Percentiles rank a stretch among this genome's conserved stretches.
These are phyloP conservation scores for human (Homo sapiens) DNA, from an alignment of 2,113 vertebrate genomes.

Conservation along the genomic window GRCh38 chr11:131790001-131790500, in stretches of 20 bases:
- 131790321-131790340: no score
- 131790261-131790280: background rate
- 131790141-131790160: background rate
- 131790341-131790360: no score
- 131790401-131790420: background rate
- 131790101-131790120: background rate
- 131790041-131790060: background rate
- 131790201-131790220: background rate
- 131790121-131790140: background rate
- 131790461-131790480: background rate
- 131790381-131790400: background rate
- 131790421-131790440: background rate
- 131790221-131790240: background rate
- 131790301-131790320: no score
- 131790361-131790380: no score
- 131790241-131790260: background rate
- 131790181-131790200: background rate
- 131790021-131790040: background rate
- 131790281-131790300: no score
- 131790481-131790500: accelerated
- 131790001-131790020: background rate
- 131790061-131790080: background rate
- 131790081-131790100: background rate
- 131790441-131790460: background rate
- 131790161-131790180: background rate